phyloP scores from a whole-genome alignment of 2,888 invertebrate genomes.

The Smittia sp. region DNA sequence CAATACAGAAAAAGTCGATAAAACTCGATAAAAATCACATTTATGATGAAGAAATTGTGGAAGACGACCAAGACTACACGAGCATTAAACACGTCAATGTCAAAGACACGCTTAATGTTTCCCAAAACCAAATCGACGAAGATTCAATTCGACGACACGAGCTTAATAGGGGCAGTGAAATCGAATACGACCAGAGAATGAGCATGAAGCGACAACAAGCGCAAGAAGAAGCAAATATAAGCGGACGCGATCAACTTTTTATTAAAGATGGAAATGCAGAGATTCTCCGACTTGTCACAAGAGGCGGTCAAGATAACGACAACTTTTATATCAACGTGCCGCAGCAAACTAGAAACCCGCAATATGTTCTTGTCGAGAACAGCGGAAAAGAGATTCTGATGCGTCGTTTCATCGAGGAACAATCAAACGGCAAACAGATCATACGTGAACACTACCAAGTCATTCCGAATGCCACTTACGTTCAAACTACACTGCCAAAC shows the following conservation, averaged over 20 bases:
- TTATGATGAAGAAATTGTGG: constrained; percentile 30
- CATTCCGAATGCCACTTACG: constrained; percentile 50
- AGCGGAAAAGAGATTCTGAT: constrained; percentile 83
- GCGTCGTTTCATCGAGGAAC: constrained; percentile 81
- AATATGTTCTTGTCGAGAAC: constrained; percentile 66
- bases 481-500: constrained; percentile 50
- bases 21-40: constrained; percentile 41
- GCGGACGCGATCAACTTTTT: constrained; percentile 68
- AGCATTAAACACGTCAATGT: constrained; percentile 38
- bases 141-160: constrained; percentile 75
- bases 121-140: constrained; percentile 59
- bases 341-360: constrained; percentile 58
- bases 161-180: constrained; percentile 72
- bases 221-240: constrained; percentile 50
- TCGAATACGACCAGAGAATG: constrained; percentile 53
- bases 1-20: constrained; percentile 42
- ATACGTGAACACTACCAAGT: constrained; percentile 57
- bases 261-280: constrained; percentile 83
- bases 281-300: constrained; percentile 73
- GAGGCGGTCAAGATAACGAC: constrained; percentile 64
- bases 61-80: constrained; percentile 36
- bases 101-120: constrained; percentile 26
- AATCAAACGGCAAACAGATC: constrained; percentile 64
- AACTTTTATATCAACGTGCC: constrained; percentile 60
- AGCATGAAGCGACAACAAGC: constrained; percentile 52